Evolutionary conservation across 2,797 vertebrate genomes (phyloP), one percentile per base, ranked within the genome.

Genomic region (Alectoris magna): DNA sequence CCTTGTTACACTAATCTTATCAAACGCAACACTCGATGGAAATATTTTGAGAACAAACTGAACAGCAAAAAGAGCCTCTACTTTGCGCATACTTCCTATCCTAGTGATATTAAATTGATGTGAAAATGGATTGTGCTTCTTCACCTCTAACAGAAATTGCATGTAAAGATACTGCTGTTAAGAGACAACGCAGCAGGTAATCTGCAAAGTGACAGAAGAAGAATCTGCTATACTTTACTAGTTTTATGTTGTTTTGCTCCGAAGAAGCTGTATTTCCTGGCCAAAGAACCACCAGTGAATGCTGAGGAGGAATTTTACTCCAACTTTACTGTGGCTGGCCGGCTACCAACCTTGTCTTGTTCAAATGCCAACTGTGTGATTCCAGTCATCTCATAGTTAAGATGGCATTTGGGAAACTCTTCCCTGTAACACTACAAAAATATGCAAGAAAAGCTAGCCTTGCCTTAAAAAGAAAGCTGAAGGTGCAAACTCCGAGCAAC

Each of bases 401-500:
- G 14, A 22, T 9, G 55, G n/a, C 10, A 2, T 67, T 88, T 73
- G 68, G 34, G 27, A 73, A 67, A 51, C 15, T 79, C 23, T 22
- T 43, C 19, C 21, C 41, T 27, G 8, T n/a, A 59, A 78, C 0
- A 0, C 23, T 60, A 44, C 4, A 17, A 26, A 2, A 1, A 16
- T 26, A 11, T 10, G 14, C 48, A 75, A 73, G 41, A 43, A 81
- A 51, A 80, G 27, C 2, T 55, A 36, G 21, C 19, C 64, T 43
- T 69, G 49, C 46, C 59, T 87, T 66, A 23, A 62, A 79, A 68
- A 67, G 46, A 78, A 59, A 8, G 34, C 8, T 46, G 8, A 51
- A 43, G 36, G 29, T 48, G 6, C 23, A 67, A 67, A 79, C 51
- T 36, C 21, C 51, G 72, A 72, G 63, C 31, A 38, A 41, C 3